phyloP scores from a whole-genome alignment of 2,888 invertebrate genomes.

The Agrochola lota region DNA sequence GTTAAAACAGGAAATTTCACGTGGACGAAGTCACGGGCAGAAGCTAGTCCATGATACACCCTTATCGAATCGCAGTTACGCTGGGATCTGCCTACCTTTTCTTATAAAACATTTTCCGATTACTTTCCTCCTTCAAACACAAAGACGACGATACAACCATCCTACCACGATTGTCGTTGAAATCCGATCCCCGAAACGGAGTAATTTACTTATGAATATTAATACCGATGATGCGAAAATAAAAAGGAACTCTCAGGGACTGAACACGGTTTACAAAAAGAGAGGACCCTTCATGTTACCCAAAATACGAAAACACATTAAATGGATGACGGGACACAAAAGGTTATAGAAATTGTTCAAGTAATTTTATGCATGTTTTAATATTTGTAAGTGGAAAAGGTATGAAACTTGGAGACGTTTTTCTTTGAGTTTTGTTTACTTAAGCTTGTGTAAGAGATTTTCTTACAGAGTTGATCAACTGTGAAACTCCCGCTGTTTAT shows the following conservation, averaged over 20 bases:
- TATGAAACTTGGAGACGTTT: constrained; percentile 37
- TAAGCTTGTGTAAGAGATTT: constrained; percentile 22
- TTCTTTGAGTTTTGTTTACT: constrained; percentile 31
- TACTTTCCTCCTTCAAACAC: constrained; percentile 42
- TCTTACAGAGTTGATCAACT: constrained; percentile 24
- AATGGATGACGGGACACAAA: constrained; percentile 88
- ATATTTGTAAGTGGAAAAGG: constrained; percentile 81
- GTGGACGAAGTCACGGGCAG: too few species aligned
- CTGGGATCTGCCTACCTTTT: too few species aligned
- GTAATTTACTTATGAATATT: constrained; percentile 90
- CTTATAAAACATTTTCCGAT: constrained; percentile 22
- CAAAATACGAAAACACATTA: constrained; percentile 86
- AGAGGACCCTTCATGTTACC: constrained; percentile 77
- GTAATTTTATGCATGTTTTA: constrained; percentile 86
- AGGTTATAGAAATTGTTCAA: constrained; percentile 75
- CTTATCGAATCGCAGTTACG: too few species aligned
- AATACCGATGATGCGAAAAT: constrained; percentile 82
- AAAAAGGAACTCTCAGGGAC: constrained; percentile 71
- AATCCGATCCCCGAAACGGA: constrained; percentile 73
- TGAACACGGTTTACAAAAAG: constrained; percentile 84
- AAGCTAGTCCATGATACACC: too few species aligned
- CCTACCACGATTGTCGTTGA: constrained; percentile 47
- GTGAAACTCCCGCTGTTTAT: background rate
- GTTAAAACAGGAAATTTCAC: too few species aligned
- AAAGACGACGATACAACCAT: constrained; percentile 33